A percentile compares a stretch with the other conserved stretches of the same genome.
Evolutionary conservation across 2,888 invertebrate genomes (phyloP).

Genomic region (Pammene aurita): DNA sequence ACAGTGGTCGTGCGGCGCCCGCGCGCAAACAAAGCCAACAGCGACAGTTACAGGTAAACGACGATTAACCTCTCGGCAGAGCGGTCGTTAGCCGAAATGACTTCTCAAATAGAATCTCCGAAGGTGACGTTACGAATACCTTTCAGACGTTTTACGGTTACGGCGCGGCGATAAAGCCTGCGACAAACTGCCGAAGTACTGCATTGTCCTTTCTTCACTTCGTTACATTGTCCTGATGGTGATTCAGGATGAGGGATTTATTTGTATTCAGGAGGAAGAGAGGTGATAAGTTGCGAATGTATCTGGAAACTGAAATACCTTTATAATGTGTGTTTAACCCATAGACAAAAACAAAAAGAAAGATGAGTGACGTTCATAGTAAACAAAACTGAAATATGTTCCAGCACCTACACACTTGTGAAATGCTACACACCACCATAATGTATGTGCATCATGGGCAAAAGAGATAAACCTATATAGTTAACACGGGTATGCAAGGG

Average conservation of each 20-base stretch:
- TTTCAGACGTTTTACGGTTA: slow-evolving; percentile 66
- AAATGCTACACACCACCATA: too few species aligned
- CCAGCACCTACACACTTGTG: too few species aligned
- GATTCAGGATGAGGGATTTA: slow-evolving; percentile 24
- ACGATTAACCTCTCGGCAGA: slow-evolving; percentile 73
- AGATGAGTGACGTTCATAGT: too few species aligned
- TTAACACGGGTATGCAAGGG: too few species aligned
- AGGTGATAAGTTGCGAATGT: not conserved
- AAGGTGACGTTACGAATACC: slow-evolving; percentile 66
- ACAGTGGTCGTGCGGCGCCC: slow-evolving; percentile 50
- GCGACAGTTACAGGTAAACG: slow-evolving; percentile 75
- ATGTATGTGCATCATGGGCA: too few species aligned
- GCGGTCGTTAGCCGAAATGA: slow-evolving; percentile 64
- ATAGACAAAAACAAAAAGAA: too few species aligned
- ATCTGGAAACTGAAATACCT: not conserved
- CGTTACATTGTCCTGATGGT: slow-evolving; percentile 48
- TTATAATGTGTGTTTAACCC: not conserved
- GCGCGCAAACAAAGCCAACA: slow-evolving; percentile 64
- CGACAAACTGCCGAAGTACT: slow-evolving; percentile 61
- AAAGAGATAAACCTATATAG: too few species aligned
- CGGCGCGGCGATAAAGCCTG: slow-evolving; percentile 63
- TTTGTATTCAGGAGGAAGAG: slow-evolving; percentile 1
- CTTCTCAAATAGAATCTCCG: slow-evolving; percentile 62
- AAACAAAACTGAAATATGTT: too few species aligned
- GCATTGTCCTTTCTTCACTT: slow-evolving; percentile 56